Evolutionary conservation across 1,140 invertebrate genomes (phyloP), one percentile per base, ranked within the genome.

Genomic region (Heliconius melpomene): DNA sequence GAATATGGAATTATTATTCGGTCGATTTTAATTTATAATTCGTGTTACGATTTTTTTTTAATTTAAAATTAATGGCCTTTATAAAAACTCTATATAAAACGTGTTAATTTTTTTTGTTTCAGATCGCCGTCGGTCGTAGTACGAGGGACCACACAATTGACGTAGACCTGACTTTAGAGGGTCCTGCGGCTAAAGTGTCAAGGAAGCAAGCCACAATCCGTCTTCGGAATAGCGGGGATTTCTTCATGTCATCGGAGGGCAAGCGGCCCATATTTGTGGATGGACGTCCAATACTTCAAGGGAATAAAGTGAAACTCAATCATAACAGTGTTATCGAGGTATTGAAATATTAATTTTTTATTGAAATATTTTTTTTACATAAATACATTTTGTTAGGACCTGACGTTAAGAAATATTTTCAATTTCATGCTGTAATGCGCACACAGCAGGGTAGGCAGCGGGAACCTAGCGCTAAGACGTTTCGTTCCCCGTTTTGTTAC

Each of bases 301-400:
- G 98, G 26, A 98, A 97, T 89, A 98, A 98, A 95, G 96, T 97
- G 36, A 97, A 98, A 85, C 95, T 99, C 2, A 97, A 97, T 83
- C 97, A 99, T 91, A 99, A 99, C 93, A 98, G 98, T 82, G 97
- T 99, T 6, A 97, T 99, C 79, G 98, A 99, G 96, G 98, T 98
- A 77, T 52, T 26, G 16, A 26, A 29, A 29, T 3, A 6, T 66
- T 60, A 26, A 60, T 60, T 60, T 9, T n/a, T 1, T 66, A 29
- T 11, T 66, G 2, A 29, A 29, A 29, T 29, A 66, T 8, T 26
- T 11, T 7, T 2, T 23, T 23, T 11, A 3, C 8, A 23, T 23
- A 26, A 23, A n/a, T n/a, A n/a, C 20, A 3, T 52, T 52, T 20
- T 52, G 2, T 52, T 7, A 52, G 18, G 50, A 52, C 6, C 16